A percentile compares a stretch with the other conserved stretches of the same genome.
Conservation (phyloP, 1,140 invertebrate species). For the Euborellia annulipes region DNA sequence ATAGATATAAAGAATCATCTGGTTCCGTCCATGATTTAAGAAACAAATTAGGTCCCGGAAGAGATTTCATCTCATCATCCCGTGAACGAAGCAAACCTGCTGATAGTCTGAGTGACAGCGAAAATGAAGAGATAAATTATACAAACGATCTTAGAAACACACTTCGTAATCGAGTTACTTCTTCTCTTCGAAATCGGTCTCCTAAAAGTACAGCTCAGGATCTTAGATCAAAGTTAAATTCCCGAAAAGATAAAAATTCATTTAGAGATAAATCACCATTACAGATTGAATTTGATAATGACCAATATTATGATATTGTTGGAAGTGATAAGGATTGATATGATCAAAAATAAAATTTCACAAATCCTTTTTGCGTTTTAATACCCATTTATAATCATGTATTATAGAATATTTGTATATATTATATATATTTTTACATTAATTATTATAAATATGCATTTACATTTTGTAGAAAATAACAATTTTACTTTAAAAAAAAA, state of each 20-base stretch:
- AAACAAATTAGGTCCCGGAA: too few species aligned
- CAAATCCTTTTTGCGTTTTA: not conserved
- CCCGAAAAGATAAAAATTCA: too few species aligned
- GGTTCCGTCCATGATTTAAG: too few species aligned
- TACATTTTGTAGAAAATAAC: too few species aligned
- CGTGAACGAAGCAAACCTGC: too few species aligned
- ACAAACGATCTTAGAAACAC: not conserved
- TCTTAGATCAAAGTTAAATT: constrained; percentile 13
- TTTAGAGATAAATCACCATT: constrained; percentile 11
- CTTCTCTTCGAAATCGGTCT: not conserved
- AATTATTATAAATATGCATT: too few species aligned
- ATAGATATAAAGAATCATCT: too few species aligned
- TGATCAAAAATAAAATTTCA: not conserved
- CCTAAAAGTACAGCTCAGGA: constrained; percentile 4
- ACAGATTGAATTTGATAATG: constrained; percentile 15
- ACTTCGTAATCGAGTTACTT: not conserved
- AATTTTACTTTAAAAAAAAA: not conserved
- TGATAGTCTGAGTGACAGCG: constrained; percentile 4
- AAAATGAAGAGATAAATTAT: not conserved
- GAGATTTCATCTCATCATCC: too few species aligned
- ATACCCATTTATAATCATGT: too few species aligned
- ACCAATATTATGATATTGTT: constrained; percentile 14
- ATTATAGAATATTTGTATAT: too few species aligned
- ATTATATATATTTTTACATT: too few species aligned
- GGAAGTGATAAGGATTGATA: constrained; percentile 10